These are phyloP conservation scores for Leptoclinus maculatus DNA, from an alignment of 2,797 vertebrate species.

Conservation along the genomic window DNA sequence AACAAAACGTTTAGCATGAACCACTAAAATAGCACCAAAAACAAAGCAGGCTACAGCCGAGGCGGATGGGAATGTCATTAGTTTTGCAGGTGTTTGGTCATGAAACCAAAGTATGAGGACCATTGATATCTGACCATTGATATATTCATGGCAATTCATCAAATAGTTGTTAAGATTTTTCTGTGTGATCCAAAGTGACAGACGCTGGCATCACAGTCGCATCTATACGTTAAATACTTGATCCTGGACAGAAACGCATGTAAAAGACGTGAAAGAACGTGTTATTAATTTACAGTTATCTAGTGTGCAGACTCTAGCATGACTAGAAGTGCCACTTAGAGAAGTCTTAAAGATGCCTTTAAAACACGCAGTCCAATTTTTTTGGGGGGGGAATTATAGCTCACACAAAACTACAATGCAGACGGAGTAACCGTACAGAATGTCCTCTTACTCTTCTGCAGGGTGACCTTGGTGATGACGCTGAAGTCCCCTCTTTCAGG, in stretches of 20 bases:
- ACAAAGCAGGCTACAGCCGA: not conserved
- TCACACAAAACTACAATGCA: not conserved
- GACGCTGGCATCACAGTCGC: too few species aligned
- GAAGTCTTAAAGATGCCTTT: not conserved
- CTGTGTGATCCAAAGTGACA: too few species aligned
- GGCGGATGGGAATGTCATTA: not conserved
- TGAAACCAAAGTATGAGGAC: not conserved
- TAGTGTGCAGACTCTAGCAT: not conserved
- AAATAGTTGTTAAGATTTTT: too few species aligned
- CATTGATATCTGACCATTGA: too few species aligned
- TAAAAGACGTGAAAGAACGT: not conserved
- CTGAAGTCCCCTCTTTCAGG: slow-evolving; percentile 76
- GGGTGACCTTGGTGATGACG: slow-evolving; percentile 84
- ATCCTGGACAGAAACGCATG: not conserved
- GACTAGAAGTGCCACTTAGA: not conserved
- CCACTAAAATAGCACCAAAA: too few species aligned
- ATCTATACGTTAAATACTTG: not conserved
- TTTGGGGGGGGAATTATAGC: not conserved
- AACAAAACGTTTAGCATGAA: too few species aligned
- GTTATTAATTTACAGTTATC: not conserved
- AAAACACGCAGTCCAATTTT: not conserved
- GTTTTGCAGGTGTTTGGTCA: not conserved
- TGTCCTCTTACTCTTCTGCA: slow-evolving; percentile 71
- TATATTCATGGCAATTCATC: not conserved
- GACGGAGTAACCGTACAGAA: not conserved